These are phyloP conservation scores for Scaptomyza reducta DNA, from an alignment of 2,888 invertebrate genomes.

Conservation along the genomic window DNA sequence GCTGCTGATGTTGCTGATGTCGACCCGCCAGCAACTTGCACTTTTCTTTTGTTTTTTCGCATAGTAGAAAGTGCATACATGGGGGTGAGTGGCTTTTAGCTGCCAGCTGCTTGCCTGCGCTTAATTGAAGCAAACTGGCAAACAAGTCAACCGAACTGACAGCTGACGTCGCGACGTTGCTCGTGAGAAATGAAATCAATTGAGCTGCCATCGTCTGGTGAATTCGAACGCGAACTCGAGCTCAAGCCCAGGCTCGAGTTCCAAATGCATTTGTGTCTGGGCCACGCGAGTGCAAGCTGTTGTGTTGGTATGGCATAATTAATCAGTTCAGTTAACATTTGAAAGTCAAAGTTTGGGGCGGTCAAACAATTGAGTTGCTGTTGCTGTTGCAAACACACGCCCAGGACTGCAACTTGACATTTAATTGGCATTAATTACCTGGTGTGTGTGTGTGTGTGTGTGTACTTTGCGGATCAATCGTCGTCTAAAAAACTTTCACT, in stretches of 20 bases:
- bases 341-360: slow-evolving; percentile 67
- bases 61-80: slow-evolving; percentile 46
- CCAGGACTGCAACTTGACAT: slow-evolving; percentile 63
- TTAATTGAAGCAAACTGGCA: slow-evolving; percentile 46
- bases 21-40: slow-evolving; percentile 58
- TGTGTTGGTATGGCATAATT: slow-evolving; percentile 40
- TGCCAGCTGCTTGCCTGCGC: slow-evolving; percentile 21
- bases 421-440: slow-evolving; percentile 77
- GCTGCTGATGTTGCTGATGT: slow-evolving; percentile 42
- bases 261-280: slow-evolving; percentile 28
- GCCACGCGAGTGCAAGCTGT: slow-evolving; percentile 13
- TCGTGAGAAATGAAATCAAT: slow-evolving; percentile 76
- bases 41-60: slow-evolving; percentile 61
- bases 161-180: slow-evolving; percentile 42
- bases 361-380: slow-evolving; percentile 58
- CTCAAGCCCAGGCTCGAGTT: slow-evolving; percentile 45
- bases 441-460: slow-evolving; percentile 10
- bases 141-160: slow-evolving; percentile 49
- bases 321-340: slow-evolving; percentile 57
- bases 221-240: not conserved
- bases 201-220: slow-evolving; percentile 48
- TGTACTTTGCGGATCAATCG: slow-evolving; percentile 44
- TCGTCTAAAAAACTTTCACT: slow-evolving; percentile 66
- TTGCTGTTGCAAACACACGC: slow-evolving; percentile 47
- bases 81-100: slow-evolving; percentile 30